These are phyloP conservation scores for Anguilla rostrata DNA, from an alignment of 2,113 vertebrate species.

Conservation along the genomic window DNA sequence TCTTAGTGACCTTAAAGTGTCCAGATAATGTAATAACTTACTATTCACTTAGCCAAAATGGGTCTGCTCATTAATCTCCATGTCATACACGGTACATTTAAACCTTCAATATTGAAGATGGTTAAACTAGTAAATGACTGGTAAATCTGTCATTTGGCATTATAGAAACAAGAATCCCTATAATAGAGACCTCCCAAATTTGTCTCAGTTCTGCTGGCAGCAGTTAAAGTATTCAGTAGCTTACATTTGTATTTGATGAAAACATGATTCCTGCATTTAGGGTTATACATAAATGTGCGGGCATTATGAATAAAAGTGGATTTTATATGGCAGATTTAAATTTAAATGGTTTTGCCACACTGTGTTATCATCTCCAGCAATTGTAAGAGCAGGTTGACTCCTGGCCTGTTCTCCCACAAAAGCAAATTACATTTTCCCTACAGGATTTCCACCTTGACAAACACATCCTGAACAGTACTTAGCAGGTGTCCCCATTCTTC, in stretches of 20 bases:
- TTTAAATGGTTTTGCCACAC: conserved; percentile 45
- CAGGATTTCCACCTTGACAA: conserved; percentile 22
- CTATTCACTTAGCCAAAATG: not conserved
- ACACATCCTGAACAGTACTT: conserved; percentile 28
- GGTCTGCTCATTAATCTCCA: not conserved
- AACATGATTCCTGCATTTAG: conserved; percentile 32
- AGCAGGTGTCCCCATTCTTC: conserved; percentile 31
- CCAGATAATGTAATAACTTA: not conserved
- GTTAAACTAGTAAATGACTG: not conserved
- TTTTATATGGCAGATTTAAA: conserved; percentile 53
- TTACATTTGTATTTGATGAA: not conserved
- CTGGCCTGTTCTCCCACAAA: conserved; percentile 26
- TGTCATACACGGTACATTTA: not conserved
- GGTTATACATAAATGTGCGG: conserved; percentile 26
- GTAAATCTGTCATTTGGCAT: not conserved
- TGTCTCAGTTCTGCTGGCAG: not conserved
- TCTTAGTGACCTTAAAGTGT: too few species aligned
- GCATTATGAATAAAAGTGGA: conserved; percentile 42
- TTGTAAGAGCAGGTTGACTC: conserved; percentile 29
- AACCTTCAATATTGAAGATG: not conserved
- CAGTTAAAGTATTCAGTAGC: not conserved
- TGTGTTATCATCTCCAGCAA: conserved; percentile 34
- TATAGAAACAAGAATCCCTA: not conserved
- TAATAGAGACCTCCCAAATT: not conserved
- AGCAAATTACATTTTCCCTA: conserved; percentile 38